These are phyloP conservation scores for Saimiri boliviensis DNA, from an alignment of 2,113 vertebrate species.

Conservation along the genomic window DNA sequence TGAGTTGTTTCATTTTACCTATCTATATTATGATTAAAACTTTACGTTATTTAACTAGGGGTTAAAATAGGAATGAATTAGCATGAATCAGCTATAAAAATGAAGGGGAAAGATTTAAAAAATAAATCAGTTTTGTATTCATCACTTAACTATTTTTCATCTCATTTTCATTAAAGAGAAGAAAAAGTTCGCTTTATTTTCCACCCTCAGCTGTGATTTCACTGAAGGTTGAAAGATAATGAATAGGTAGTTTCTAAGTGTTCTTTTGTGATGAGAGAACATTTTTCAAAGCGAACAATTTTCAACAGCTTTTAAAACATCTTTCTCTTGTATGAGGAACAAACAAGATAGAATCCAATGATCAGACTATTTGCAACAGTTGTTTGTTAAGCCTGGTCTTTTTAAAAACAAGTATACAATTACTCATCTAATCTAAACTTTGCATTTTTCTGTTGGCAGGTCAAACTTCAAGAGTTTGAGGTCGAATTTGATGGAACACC, in stretches of 20 bases:
- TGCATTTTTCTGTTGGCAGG: slow-evolving; percentile 65
- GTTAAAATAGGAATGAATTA: background rate
- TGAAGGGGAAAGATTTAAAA: background rate
- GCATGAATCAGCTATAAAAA: slow-evolving; percentile 25
- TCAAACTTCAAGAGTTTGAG: slow-evolving; percentile 59
- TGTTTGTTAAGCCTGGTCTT: slow-evolving; percentile 45
- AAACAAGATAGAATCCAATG: slow-evolving; percentile 41
- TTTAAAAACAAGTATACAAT: slow-evolving; percentile 67
- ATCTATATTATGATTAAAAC: slow-evolving; percentile 18
- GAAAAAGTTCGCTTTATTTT: slow-evolving; percentile 2
- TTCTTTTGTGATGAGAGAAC: slow-evolving; percentile 40
- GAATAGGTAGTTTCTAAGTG: slow-evolving; percentile 12
- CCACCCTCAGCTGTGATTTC: slow-evolving; percentile 34
- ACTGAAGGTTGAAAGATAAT: slow-evolving; percentile 35
- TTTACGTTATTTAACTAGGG: background rate
- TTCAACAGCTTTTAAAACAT: slow-evolving; percentile 11
- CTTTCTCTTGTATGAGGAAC: slow-evolving; percentile 10
- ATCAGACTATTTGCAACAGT: slow-evolving; percentile 44
- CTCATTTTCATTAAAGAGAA: slow-evolving; percentile 45
- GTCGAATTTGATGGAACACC: slow-evolving; percentile 52
- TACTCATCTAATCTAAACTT: slow-evolving; percentile 67
- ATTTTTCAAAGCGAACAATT: background rate
- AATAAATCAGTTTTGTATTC: background rate
- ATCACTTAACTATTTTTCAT: slow-evolving; percentile 33
- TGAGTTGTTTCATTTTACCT: slow-evolving; percentile 38